These are phyloP conservation scores for Neodiprion virginianus DNA, from an alignment of 1,140 invertebrate species.

Conservation along the genomic window DNA sequence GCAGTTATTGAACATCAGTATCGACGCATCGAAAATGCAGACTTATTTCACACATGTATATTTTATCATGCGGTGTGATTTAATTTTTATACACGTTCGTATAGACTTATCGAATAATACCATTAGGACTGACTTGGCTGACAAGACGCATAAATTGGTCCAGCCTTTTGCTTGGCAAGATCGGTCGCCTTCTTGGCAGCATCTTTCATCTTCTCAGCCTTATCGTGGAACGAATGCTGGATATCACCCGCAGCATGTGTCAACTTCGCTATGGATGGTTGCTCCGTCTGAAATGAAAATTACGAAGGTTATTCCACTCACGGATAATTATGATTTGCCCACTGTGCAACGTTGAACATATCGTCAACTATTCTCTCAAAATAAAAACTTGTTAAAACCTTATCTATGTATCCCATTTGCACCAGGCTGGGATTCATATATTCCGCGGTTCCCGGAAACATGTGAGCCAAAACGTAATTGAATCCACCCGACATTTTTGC, in stretches of 20 bases:
- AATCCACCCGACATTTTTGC: constrained; percentile 82
- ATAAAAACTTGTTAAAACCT: constrained; percentile 28
- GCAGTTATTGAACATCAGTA: background rate
- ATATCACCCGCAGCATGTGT: constrained; percentile 52
- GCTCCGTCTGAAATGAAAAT: constrained; percentile 30
- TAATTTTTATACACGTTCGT: no score
- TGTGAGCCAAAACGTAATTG: constrained; percentile 76
- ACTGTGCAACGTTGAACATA: no score
- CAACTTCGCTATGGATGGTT: constrained; percentile 43
- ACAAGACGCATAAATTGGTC: constrained; percentile 66
- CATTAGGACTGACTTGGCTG: constrained; percentile 63
- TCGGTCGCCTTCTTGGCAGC: constrained; percentile 79
- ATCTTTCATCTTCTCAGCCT: constrained; percentile 73
- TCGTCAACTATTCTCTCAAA: background rate
- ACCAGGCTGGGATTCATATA: constrained; percentile 52
- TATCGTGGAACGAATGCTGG: constrained; percentile 58
- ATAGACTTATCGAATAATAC: background rate
- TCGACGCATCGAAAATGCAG: background rate
- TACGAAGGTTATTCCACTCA: background rate
- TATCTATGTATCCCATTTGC: constrained; percentile 48
- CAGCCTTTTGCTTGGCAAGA: constrained; percentile 75
- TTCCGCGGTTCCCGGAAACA: constrained; percentile 69
- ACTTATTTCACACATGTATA: no score
- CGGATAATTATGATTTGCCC: background rate
- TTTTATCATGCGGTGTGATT: no score